A percentile compares a stretch with the other conserved stretches of the same genome.
Evolutionary conservation across 2,888 invertebrate genomes (phyloP).

Genomic region (Hetaerina titia): DNA sequence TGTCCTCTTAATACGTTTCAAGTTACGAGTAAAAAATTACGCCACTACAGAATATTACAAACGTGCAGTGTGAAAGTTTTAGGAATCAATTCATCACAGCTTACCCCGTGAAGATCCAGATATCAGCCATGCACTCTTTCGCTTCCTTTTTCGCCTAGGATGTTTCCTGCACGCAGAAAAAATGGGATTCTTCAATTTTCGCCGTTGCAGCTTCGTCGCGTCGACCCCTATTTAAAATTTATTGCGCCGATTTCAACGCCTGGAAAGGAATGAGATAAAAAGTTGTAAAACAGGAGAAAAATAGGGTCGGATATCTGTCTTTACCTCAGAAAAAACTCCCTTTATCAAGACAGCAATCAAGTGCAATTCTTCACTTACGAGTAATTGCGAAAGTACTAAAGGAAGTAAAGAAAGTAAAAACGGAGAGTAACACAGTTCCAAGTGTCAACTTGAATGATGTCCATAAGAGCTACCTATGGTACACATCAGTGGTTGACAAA

Average conservation of each 20-base stretch:
- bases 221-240: background rate
- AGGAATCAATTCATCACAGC: background rate
- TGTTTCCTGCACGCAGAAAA: background rate
- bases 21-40: background rate
- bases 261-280: background rate
- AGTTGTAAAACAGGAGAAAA: background rate
- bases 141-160: background rate
- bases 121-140: background rate
- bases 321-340: too few species aligned
- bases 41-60: background rate
- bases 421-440: too few species aligned
- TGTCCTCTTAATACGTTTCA: background rate
- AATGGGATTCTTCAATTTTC: background rate
- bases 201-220: background rate
- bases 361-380: too few species aligned
- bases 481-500: too few species aligned
- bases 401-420: too few species aligned
- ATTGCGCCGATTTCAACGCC: background rate
- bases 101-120: slow-evolving; percentile 7
- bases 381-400: too few species aligned
- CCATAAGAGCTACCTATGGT: too few species aligned
- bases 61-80: background rate
- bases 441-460: too few species aligned
- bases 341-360: too few species aligned
- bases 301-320: too few species aligned